A percentile compares a stretch with the other conserved stretches of the same genome.
Conservation (phyloP, 2,797 vertebrate species). For the Crenuchus spilurus region DNA sequence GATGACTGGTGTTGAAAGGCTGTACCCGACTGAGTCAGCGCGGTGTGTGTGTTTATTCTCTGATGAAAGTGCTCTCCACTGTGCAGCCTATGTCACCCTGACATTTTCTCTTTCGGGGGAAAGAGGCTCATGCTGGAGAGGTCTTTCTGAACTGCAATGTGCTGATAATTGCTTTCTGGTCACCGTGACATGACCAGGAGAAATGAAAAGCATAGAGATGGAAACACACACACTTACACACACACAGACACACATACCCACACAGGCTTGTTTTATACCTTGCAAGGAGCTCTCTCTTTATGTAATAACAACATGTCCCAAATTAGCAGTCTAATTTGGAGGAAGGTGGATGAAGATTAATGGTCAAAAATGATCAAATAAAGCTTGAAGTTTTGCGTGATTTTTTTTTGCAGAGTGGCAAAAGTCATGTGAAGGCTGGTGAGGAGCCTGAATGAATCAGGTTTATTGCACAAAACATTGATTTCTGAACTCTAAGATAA, state of each 20-base stretch:
- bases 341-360: no score
- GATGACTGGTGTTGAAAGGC: slow-evolving; percentile 28
- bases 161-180: slow-evolving; percentile 80
- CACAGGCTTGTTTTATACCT: neutral
- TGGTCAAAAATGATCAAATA: no score
- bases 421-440: no score
- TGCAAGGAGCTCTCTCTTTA: no score
- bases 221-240: slow-evolving; percentile 26
- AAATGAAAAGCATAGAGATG: slow-evolving; percentile 11
- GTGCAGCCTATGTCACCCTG: slow-evolving; percentile 49
- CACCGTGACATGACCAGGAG: slow-evolving; percentile 75
- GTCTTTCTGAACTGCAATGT: slow-evolving; percentile 59
- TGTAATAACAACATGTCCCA: no score
- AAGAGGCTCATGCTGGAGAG: slow-evolving; percentile 26
- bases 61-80: slow-evolving; percentile 49
- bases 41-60: slow-evolving; percentile 38
- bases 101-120: slow-evolving; percentile 51
- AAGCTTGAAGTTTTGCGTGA: no score
- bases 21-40: slow-evolving; percentile 14
- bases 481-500: no score
- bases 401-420: no score
- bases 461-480: no score
- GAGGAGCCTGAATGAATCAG: no score
- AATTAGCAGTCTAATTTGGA: no score
- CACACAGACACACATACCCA: neutral